A percentile compares a stretch with the other conserved stretches of the same genome.
Evolutionary conservation across 1,140 invertebrate genomes (phyloP).

Genomic region (Zophobas morio): DNA sequence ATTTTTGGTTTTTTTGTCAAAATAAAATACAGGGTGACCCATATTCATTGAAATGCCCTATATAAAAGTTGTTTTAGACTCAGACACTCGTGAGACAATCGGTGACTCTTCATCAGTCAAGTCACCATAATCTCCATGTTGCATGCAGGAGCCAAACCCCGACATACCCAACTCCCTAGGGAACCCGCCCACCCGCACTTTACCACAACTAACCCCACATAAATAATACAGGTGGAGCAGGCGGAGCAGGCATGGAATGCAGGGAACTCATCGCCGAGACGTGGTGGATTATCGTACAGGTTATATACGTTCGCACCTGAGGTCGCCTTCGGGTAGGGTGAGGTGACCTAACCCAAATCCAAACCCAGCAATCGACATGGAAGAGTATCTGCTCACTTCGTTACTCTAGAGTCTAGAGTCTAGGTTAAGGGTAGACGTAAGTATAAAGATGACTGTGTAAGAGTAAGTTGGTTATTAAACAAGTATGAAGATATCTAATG

Average conservation of each 20-base stretch:
- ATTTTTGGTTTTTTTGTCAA: too few species aligned
- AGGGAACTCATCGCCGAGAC: slow-evolving; percentile 74
- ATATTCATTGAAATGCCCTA: too few species aligned
- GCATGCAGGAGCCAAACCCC: too few species aligned
- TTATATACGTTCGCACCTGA: slow-evolving; percentile 90
- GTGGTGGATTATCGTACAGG: slow-evolving; percentile 88
- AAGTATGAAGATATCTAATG: too few species aligned
- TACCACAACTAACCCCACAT: neutral
- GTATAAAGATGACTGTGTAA: neutral
- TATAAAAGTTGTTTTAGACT: too few species aligned
- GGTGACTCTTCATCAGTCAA: too few species aligned
- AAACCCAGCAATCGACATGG: slow-evolving; percentile 4
- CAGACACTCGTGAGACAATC: too few species aligned
- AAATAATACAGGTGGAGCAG: slow-evolving; percentile 74
- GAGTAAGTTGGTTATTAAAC: too few species aligned
- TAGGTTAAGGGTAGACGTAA: neutral
- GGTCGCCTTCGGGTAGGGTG: slow-evolving; percentile 88
- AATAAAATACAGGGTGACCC: too few species aligned
- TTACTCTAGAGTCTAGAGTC: neutral
- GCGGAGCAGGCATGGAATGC: slow-evolving; percentile 75
- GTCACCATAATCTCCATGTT: too few species aligned
- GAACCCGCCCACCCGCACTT: too few species aligned
- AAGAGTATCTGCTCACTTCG: slow-evolving; percentile 24
- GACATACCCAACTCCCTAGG: too few species aligned
- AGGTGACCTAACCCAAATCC: slow-evolving; percentile 75